These are phyloP conservation scores for Drosophila lacicola DNA, from an alignment of 2,888 invertebrate genomes.

Conservation along the genomic window DNA sequence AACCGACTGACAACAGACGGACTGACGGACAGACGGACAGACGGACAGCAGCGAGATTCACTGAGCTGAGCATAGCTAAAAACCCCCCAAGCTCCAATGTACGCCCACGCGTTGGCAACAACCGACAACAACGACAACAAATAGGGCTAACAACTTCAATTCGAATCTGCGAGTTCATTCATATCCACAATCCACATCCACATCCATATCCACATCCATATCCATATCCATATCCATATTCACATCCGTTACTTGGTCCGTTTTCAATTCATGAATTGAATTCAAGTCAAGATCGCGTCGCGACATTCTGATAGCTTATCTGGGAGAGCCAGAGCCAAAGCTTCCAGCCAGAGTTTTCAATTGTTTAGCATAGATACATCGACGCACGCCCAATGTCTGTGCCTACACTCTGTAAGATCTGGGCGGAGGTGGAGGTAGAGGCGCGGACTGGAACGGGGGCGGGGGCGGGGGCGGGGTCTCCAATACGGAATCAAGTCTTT, in stretches of 20 bases:
- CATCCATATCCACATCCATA: slow-evolving; percentile 2
- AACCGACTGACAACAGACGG: slow-evolving; percentile 2
- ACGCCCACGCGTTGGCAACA: slow-evolving; percentile 30
- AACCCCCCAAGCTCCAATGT: slow-evolving; percentile 1
- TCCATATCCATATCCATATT: slow-evolving; percentile 38
- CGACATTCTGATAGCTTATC: slow-evolving; percentile 76
- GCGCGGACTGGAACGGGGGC: not conserved
- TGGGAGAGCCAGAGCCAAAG: slow-evolving; percentile 28
- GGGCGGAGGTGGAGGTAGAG: not conserved
- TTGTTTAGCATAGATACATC: slow-evolving; percentile 58
- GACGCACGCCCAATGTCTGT: slow-evolving; percentile 66
- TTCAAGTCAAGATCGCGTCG: slow-evolving; percentile 74
- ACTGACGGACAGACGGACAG: not conserved
- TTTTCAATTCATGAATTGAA: slow-evolving; percentile 61
- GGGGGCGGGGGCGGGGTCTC: not conserved
- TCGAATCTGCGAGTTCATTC: slow-evolving; percentile 45
- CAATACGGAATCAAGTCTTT: slow-evolving; percentile 44
- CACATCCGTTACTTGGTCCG: slow-evolving; percentile 69
- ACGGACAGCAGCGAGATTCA: slow-evolving; percentile 15
- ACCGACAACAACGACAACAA: not conserved
- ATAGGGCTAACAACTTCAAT: slow-evolving; percentile 33
- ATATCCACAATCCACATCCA: slow-evolving; percentile 13
- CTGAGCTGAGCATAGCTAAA: not conserved
- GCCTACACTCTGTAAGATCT: slow-evolving; percentile 29
- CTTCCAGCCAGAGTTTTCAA: slow-evolving; percentile 33